A percentile compares a stretch with the other conserved stretches of the same genome.
These are phyloP conservation scores for Coryphaenoides rupestris DNA, from an alignment of 2,113 vertebrate genomes.

Conservation along the genomic window DNA sequence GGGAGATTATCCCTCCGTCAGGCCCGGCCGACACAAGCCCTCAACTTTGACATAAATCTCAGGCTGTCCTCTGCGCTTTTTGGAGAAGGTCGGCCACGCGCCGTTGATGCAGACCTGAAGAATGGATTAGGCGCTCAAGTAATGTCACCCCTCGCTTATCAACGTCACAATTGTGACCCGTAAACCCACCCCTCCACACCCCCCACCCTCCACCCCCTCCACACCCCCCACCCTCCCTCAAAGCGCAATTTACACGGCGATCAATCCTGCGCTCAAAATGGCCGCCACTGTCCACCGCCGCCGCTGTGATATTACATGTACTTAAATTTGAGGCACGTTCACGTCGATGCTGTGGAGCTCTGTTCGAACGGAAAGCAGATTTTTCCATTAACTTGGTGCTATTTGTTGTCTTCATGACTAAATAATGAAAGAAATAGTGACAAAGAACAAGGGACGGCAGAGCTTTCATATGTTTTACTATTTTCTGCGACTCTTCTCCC, in stretches of 20 bases:
- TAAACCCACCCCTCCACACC: too few species aligned
- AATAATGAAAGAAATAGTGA: constrained; percentile 9
- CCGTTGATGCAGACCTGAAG: constrained; percentile 59
- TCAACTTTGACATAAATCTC: constrained; percentile 74
- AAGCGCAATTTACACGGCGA: constrained; percentile 15
- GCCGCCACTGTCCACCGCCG: too few species aligned
- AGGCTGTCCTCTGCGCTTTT: constrained; percentile 65
- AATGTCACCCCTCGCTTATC: constrained; percentile 45
- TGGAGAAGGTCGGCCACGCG: constrained; percentile 68
- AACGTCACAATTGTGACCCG: constrained; percentile 29
- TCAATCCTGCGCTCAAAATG: too few species aligned
- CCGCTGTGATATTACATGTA: too few species aligned
- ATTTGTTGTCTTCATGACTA: too few species aligned
- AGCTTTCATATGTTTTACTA: too few species aligned
- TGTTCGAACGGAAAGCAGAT: too few species aligned
- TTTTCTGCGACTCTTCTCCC: too few species aligned
- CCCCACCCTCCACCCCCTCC: not conserved
- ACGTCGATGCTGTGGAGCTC: too few species aligned
- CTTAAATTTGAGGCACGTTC: too few species aligned
- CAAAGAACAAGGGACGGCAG: too few species aligned
- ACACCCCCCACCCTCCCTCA: not conserved
- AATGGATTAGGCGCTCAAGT: constrained; percentile 58
- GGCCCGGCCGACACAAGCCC: constrained; percentile 69
- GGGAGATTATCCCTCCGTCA: constrained; percentile 78
- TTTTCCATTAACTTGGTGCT: too few species aligned